These are phyloP conservation scores for Rhyacophila evoluta DNA, from an alignment of 2,888 invertebrate species.

Conservation along the genomic window DNA sequence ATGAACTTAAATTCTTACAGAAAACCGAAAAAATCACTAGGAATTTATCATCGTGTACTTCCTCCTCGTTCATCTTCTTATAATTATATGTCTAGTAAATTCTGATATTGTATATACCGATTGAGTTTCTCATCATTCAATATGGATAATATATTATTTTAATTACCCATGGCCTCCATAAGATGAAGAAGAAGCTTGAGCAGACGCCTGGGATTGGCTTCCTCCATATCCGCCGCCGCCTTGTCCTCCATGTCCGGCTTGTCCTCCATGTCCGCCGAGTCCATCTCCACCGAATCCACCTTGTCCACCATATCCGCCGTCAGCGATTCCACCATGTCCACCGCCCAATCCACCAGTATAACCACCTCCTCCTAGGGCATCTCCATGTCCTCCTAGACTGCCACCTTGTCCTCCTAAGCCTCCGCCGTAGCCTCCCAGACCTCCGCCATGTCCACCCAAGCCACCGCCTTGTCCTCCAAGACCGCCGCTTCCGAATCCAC, in stretches of 20 bases:
- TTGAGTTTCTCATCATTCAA: no score
- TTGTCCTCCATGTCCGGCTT: slow-evolving; percentile 53
- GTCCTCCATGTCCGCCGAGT: slow-evolving; percentile 55
- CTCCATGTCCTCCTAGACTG: slow-evolving; percentile 57
- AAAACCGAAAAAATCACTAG: no score
- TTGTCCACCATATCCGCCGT: slow-evolving; percentile 54
- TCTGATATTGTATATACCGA: no score
- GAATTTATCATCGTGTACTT: no score
- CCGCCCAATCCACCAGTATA: slow-evolving; percentile 52
- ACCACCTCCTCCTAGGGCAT: slow-evolving; percentile 52
- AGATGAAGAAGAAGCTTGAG: slow-evolving; percentile 17
- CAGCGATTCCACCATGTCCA: no score
- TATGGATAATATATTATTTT: neutral
- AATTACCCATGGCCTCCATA: neutral
- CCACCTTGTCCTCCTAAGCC: slow-evolving; percentile 58
- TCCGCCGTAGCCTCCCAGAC: slow-evolving; percentile 53
- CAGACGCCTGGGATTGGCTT: slow-evolving; percentile 37
- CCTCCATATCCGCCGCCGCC: slow-evolving; percentile 55
- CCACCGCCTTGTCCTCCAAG: slow-evolving; percentile 57
- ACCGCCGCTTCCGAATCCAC: slow-evolving; percentile 56
- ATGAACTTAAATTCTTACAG: no score
- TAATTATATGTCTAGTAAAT: no score
- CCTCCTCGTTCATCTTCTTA: no score
- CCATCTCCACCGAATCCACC: slow-evolving; percentile 55
- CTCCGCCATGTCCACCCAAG: slow-evolving; percentile 53